Evolutionary conservation across 92 coral and sea anemone genomes (phyloP), one percentile per base, ranked within the genome.

Genomic region (Bergia puertoricense): DNA sequence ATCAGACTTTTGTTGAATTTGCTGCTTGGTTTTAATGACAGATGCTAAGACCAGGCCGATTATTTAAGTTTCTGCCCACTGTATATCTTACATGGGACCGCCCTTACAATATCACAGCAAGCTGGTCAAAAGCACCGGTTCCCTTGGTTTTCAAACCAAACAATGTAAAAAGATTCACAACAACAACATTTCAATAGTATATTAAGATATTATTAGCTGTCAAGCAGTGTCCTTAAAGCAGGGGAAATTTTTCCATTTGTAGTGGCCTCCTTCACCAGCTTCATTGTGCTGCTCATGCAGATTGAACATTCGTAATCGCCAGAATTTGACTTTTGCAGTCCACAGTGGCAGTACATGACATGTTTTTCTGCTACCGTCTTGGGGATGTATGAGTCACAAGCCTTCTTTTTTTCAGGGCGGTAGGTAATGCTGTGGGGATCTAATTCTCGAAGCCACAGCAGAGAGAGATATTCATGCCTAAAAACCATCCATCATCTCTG

Each of bases 261-360:
- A 88, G 81, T 38, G 30, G 89, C 81, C 74, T 76, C 81, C 81
- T 56, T 86, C 81, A 86, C 81, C 81, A 86, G 82, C 72, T 86
- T 76, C 82, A 86, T 86, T 50, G 74, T 86, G 81, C 74, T 59
- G 74, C 81, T 86, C 81, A 74, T 86, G 81, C 89, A 86, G 69
- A 76, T 14, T 76, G 72, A 20, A 86, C 89, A 76, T 76, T 74
- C 57, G 43, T 86, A 9, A 36, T 86, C 89, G n/a, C 74, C 82
- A 50, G 81, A 57, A 50, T 86, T 50, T 74, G 82, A 74, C 85
- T 87, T 87, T 66, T 8, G 68, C 42, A 77, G 90, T 81, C 94
- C 94, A 92, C 94, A 92, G 88, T 85, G 84, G 90, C 94, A 92
- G 88, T 80, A 77, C 74, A 41, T 56, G 44, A 51, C 80, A 76